phyloP scores from a whole-genome alignment of 2,797 vertebrate species.

The Galago senegalensis region DNA sequence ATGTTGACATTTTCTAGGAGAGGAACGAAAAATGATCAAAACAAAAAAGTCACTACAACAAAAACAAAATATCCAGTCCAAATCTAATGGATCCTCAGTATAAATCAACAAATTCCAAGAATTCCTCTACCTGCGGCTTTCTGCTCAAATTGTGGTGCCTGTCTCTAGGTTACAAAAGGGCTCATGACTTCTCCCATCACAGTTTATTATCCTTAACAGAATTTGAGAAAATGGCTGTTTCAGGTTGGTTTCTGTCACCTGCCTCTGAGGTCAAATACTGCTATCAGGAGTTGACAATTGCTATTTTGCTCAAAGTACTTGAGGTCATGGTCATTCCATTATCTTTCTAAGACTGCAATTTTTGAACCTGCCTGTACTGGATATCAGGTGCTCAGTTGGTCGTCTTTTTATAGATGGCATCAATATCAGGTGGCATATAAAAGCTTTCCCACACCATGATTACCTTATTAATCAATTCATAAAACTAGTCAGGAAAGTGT shows the following conservation, averaged over 20 bases:
- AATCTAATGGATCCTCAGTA: not conserved
- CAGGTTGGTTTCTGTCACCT: slow-evolving; percentile 73
- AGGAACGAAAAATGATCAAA: slow-evolving; percentile 23
- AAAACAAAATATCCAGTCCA: slow-evolving; percentile 13
- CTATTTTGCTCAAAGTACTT: slow-evolving; percentile 77
- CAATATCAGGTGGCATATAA: slow-evolving; percentile 75
- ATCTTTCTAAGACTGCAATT: slow-evolving; percentile 78
- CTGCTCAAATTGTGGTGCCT: not conserved
- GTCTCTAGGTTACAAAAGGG: slow-evolving; percentile 39
- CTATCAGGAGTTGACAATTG: slow-evolving; percentile 80
- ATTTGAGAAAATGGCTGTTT: slow-evolving; percentile 77
- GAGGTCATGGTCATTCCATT: slow-evolving; percentile 80
- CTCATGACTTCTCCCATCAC: not conserved
- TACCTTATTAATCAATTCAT: slow-evolving; percentile 80
- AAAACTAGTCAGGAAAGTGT: slow-evolving; percentile 72
- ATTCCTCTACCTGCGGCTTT: not conserved
- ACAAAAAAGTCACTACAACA: not conserved
- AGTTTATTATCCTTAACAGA: slow-evolving; percentile 74
- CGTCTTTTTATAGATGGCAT: slow-evolving; percentile 80
- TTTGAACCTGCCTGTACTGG: slow-evolving; percentile 67
- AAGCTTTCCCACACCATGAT: slow-evolving; percentile 73
- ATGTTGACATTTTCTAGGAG: slow-evolving; percentile 18
- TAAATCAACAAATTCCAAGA: not conserved
- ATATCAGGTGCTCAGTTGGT: slow-evolving; percentile 67
- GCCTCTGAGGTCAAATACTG: slow-evolving; percentile 77